Evolutionary conservation across 1,140 invertebrate species (phyloP).

Genomic region (Panagrolaimus sp.): DNA sequence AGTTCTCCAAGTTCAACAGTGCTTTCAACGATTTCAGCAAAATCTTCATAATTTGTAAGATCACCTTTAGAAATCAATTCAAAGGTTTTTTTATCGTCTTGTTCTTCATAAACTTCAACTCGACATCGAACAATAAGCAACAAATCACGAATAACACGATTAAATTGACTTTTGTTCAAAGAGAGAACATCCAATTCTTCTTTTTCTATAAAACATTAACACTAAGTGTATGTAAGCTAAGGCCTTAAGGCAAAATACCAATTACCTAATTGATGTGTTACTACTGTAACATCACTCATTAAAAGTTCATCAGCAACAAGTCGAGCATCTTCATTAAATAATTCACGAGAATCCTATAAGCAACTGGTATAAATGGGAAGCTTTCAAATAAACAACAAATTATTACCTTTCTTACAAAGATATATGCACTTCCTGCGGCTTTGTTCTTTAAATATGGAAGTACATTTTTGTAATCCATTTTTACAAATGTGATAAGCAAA

Average conservation of each 20-base stretch:
- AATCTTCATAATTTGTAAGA: slow-evolving; percentile 8
- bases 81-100: neutral
- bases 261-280: neutral
- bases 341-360: neutral
- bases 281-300: neutral
- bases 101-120: slow-evolving; percentile 3
- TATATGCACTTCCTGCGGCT: neutral
- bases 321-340: slow-evolving; percentile 4
- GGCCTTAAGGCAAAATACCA: too few relatives aligned
- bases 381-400: neutral
- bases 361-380: too few relatives aligned
- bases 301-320: slow-evolving; percentile 7
- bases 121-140: neutral
- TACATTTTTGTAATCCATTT: neutral
- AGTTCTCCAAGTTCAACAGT: slow-evolving; percentile 2
- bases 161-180: neutral
- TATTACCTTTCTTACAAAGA: slow-evolving; percentile 4
- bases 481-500: too few relatives aligned
- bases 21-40: neutral
- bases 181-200: neutral
- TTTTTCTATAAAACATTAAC: neutral
- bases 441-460: neutral
- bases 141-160: neutral
- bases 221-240: neutral
- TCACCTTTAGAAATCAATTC: neutral